Conservation (phyloP, 2,797 vertebrate genomes). For the Pterois miles region DNA sequence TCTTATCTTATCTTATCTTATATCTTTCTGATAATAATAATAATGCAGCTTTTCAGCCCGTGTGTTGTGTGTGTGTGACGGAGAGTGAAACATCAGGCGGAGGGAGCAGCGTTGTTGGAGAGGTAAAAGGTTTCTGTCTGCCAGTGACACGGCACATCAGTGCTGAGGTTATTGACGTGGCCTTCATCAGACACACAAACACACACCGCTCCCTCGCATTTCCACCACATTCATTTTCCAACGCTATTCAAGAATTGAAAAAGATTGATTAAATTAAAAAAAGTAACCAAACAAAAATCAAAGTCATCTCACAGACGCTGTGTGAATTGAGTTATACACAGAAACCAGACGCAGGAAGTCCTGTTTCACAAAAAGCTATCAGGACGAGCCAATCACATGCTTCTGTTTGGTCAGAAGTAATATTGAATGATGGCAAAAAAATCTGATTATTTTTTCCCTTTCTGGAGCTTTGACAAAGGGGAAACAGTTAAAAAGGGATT, state of each 20-base stretch:
- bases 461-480: constrained; percentile 7
- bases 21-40: background rate
- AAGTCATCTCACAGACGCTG: background rate
- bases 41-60: background rate
- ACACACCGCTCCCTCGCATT: background rate
- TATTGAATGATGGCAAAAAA: constrained; percentile 11
- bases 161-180: constrained; percentile 28
- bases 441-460: constrained; percentile 27
- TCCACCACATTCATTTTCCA: constrained; percentile 1
- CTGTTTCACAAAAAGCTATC: constrained; percentile 42
- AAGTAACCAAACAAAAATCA: constrained; percentile 19
- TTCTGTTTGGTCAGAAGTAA: constrained; percentile 21
- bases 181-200: constrained; percentile 15
- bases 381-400: constrained; percentile 42
- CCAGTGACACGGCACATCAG: constrained; percentile 31
- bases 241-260: background rate
- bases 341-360: constrained; percentile 64
- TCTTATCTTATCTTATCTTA: too few relatives aligned
- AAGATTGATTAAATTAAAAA: background rate
- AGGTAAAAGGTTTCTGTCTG: constrained; percentile 49
- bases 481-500: constrained; percentile 27
- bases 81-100: constrained; percentile 18
- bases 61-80: background rate
- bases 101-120: constrained; percentile 9
- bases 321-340: constrained; percentile 47